Percentiles rank a stretch among this genome's conserved stretches.
Evolutionary conservation across 2,888 invertebrate species (phyloP).

Genomic region (Ceratothoa steindachneri): DNA sequence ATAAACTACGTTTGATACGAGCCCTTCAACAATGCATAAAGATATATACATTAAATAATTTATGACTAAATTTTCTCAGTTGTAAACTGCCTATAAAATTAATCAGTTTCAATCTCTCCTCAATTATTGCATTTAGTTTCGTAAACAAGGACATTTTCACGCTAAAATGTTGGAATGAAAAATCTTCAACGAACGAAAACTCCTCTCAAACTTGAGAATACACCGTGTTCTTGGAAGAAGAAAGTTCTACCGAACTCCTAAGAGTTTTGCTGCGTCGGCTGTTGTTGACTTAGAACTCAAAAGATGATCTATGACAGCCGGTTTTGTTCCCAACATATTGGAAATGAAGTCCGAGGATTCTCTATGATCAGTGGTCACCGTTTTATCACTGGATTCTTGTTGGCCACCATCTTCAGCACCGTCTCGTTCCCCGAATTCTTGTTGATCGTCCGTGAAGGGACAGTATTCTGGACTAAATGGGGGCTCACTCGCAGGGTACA

Average conservation of each 20-base stretch:
- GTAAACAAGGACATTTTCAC: too few species aligned
- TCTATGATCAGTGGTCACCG: too few species aligned
- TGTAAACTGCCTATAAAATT: too few species aligned
- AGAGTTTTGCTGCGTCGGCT: constrained; percentile 31
- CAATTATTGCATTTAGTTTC: too few species aligned
- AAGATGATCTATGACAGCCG: constrained; percentile 33
- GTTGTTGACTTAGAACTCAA: constrained; percentile 34
- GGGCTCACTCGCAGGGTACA: constrained; percentile 2
- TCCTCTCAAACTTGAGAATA: too few species aligned
- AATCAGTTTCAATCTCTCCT: too few species aligned
- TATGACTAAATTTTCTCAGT: too few species aligned
- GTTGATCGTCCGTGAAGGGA: background rate
- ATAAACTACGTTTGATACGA: background rate
- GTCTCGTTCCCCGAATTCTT: constrained; percentile 5
- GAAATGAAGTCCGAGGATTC: constrained; percentile 34
- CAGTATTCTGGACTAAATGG: background rate
- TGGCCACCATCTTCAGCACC: constrained; percentile 6
- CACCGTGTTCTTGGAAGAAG: too few species aligned
- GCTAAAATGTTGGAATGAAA: too few species aligned
- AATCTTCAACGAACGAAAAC: too few species aligned
- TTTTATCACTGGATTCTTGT: background rate
- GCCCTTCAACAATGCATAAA: background rate
- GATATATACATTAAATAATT: too few species aligned
- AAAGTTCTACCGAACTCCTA: constrained; percentile 36
- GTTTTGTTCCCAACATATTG: constrained; percentile 30